A percentile compares a stretch with the other conserved stretches of the same genome.
These are phyloP conservation scores for Sciaenops ocellatus DNA, from an alignment of 2,797 vertebrate genomes.

Conservation along the genomic window DNA sequence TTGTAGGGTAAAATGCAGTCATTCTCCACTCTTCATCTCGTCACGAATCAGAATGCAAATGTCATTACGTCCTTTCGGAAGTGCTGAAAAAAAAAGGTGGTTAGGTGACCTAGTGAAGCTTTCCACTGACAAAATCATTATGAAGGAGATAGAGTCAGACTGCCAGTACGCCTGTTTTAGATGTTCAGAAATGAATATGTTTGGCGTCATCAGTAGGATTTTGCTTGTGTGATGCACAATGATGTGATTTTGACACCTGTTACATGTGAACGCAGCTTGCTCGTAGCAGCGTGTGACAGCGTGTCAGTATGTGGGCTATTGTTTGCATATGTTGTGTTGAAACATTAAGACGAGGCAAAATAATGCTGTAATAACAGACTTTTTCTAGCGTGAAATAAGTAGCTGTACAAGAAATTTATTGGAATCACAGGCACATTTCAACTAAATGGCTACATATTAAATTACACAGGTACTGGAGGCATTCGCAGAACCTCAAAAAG, in stretches of 20 bases:
- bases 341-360: slow-evolving; percentile 2
- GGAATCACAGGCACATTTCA: not conserved
- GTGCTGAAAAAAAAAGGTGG: not conserved
- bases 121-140: too few species aligned
- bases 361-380: not conserved
- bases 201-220: not conserved
- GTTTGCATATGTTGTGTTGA: slow-evolving; percentile 12
- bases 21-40: not conserved
- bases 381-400: not conserved
- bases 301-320: slow-evolving; percentile 17
- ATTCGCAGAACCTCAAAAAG: slow-evolving; percentile 1
- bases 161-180: not conserved
- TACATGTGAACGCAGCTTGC: slow-evolving; percentile 16
- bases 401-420: not conserved
- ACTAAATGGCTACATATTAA: not conserved
- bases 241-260: slow-evolving; percentile 24
- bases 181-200: slow-evolving; percentile 1
- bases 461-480: not conserved
- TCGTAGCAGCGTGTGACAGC: not conserved
- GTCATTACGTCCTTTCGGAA: not conserved
- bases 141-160: not conserved
- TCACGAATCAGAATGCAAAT: not conserved
- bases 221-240: not conserved
- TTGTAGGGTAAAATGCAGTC: not conserved
- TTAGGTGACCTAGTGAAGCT: not conserved